These are phyloP conservation scores for Notospermus geniculatus DNA, from an alignment of 1,140 invertebrate species.

Conservation along the genomic window DNA sequence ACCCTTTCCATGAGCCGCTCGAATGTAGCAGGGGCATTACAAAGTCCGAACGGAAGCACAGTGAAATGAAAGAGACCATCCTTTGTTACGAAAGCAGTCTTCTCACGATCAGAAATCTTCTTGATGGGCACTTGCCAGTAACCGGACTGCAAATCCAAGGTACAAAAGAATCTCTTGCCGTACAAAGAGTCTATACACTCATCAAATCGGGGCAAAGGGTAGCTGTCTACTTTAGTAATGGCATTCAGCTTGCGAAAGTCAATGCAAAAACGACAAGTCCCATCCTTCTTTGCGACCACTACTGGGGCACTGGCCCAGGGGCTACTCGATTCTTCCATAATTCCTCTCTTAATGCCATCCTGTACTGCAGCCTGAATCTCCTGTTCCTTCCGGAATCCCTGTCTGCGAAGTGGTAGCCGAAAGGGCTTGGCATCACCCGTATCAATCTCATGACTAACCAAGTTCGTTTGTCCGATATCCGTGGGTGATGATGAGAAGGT, in stretches of 20 bases:
- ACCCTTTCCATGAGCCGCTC: constrained; percentile 13
- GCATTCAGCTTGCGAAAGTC: constrained; percentile 23
- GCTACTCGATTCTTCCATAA: constrained; percentile 5
- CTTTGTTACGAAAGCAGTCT: constrained; percentile 20
- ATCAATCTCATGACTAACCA: too few species aligned
- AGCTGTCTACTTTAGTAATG: constrained; percentile 15
- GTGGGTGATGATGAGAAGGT: too few species aligned
- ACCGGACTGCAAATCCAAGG: constrained; percentile 24
- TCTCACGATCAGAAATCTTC: constrained; percentile 10
- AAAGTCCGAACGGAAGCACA: constrained; percentile 11
- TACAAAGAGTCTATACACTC: constrained; percentile 13
- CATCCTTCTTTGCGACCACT: constrained; percentile 25
- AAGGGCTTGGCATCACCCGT: neutral
- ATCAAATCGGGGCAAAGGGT: constrained; percentile 17
- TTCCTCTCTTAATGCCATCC: neutral
- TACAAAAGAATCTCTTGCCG: constrained; percentile 18
- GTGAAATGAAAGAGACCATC: constrained; percentile 12
- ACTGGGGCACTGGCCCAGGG: constrained; percentile 24
- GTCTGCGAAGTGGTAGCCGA: neutral
- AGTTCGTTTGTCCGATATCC: too few species aligned
- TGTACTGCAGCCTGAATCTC: neutral
- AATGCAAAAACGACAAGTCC: constrained; percentile 19
- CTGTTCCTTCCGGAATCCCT: neutral
- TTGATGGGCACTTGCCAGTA: constrained; percentile 41
- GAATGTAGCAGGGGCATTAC: constrained; percentile 18